Conservation (phyloP, 2,113 vertebrate species). For the Notechis scutatus region DNA sequence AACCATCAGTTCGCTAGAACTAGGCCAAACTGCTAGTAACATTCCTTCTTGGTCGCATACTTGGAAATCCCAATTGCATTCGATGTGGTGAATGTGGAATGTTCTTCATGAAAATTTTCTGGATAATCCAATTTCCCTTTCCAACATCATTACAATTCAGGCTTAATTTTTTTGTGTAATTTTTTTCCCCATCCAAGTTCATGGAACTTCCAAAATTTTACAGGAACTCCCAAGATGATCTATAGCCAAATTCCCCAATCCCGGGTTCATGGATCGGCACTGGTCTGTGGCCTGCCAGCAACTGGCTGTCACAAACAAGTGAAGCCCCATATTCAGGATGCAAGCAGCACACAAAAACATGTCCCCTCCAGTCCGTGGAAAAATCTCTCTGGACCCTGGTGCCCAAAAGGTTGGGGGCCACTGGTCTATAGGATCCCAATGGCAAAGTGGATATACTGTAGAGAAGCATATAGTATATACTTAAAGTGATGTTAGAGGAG, state of each 20-base stretch:
- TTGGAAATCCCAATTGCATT: neutral
- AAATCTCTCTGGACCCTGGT: too few relatives aligned
- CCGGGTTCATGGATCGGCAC: too few relatives aligned
- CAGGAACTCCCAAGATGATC: neutral
- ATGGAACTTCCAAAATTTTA: neutral
- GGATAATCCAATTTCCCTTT: neutral
- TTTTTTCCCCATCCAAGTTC: neutral
- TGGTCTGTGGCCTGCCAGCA: too few relatives aligned
- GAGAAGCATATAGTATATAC: neutral
- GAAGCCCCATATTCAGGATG: too few relatives aligned
- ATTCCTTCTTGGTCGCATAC: neutral
- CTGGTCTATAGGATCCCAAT: neutral
- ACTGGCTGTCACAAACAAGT: too few relatives aligned
- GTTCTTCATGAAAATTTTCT: neutral
- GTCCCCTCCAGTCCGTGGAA: too few relatives aligned
- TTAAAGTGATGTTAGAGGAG: neutral
- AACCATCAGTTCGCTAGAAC: neutral
- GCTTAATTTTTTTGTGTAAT: neutral
- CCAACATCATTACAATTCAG: neutral
- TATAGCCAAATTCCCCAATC: too few relatives aligned
- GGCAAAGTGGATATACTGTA: neutral
- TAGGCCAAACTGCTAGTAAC: neutral
- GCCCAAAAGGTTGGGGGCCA: too few relatives aligned
- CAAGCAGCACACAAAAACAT: too few relatives aligned
- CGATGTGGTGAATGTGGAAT: neutral